Conservation (phyloP, 53 echinoderm and acorn worm genomes). For the Astropecten irregularis region DNA sequence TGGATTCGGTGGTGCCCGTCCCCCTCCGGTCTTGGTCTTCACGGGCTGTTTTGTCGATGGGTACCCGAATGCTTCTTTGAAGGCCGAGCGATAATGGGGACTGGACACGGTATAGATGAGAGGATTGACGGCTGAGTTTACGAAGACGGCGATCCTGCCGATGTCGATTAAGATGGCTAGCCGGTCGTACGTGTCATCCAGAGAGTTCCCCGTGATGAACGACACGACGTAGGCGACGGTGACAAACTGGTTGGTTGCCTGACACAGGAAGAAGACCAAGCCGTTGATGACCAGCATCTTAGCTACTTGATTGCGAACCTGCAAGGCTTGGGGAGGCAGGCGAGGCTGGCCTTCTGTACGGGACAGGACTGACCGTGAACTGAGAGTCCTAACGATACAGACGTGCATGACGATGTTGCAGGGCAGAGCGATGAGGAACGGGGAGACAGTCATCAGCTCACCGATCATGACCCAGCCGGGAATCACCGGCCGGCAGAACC, state of each 20-base stretch:
- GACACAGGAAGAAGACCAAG: conserved; percentile 38
- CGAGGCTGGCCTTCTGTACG: not conserved
- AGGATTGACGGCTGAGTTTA: conserved; percentile 41
- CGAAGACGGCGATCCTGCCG: conserved; percentile 36
- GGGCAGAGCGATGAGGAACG: conserved; percentile 31
- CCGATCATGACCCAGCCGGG: conserved; percentile 19
- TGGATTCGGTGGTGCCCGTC: too few relatives aligned
- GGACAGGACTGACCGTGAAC: conserved; percentile 6
- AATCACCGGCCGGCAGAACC: conserved; percentile 29
- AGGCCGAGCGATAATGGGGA: conserved; percentile 33
- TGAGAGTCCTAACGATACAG: conserved; percentile 17
- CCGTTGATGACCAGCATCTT: conserved; percentile 47
- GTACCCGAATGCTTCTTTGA: conserved; percentile 29
- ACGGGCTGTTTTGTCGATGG: too few relatives aligned
- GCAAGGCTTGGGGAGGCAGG: not conserved
- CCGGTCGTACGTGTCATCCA: conserved; percentile 8
- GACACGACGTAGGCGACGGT: conserved; percentile 5
- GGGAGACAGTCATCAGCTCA: not conserved
- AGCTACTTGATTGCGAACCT: conserved; percentile 44
- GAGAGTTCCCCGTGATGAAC: conserved; percentile 6
- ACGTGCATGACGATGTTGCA: conserved; percentile 49
- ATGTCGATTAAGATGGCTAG: conserved; percentile 7
- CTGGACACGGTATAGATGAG: conserved; percentile 38
- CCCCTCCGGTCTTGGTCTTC: too few relatives aligned
- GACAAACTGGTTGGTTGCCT: conserved; percentile 43